Base-by-base conservation (phyloP, 2,113 vertebrate species). In the Oreochromis spilurus region DNA sequence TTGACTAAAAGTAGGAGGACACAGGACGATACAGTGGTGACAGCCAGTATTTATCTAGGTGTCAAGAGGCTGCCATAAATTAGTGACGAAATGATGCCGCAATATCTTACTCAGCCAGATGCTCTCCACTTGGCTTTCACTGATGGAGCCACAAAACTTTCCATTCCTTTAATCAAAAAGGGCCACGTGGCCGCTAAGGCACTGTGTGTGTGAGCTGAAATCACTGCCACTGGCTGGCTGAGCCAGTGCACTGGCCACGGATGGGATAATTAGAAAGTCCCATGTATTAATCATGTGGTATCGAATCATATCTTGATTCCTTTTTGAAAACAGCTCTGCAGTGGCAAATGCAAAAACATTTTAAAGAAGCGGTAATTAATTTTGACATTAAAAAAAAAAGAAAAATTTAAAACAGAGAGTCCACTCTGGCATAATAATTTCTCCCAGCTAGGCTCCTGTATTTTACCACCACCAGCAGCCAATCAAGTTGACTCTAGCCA, bases 21-120 rank as follows among this genome's bases (percentile, higher is more conserved):
- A 92, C 88, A 92, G 93, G 93, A 94, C 86, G 87, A 87, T 78
- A 84, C 90, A 54, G 83, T 26, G 48, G 91, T 94, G 94, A 94
- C 94, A 91, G 95, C 86, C 84, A 89, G 88, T 96, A 96, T 96
- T 96, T 96, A 96, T 95, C 90, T 89, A 57, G 21, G 90, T 95
- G 95, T 96, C 92, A 92, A 65, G 90, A 85, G 91, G 85, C 82
- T 88, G 89, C 91, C 87, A 93, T 96, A 96, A 96, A 96, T 96
- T 95, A 94, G 90, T 91, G 92, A 87, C 79, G 84, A 94, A 95
- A 95, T 92, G 92, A 96, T 95, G 93, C 93, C 19, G 94, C 95
- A 93, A 94, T 95, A 93, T 94, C 94, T 93, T 94, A 94, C 92
- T 92, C 93, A 91, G 93, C 93, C 95, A 95, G 94, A 93, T 92